Base-by-base conservation (phyloP, 2,113 vertebrate species). In the Martes martes region DNA sequence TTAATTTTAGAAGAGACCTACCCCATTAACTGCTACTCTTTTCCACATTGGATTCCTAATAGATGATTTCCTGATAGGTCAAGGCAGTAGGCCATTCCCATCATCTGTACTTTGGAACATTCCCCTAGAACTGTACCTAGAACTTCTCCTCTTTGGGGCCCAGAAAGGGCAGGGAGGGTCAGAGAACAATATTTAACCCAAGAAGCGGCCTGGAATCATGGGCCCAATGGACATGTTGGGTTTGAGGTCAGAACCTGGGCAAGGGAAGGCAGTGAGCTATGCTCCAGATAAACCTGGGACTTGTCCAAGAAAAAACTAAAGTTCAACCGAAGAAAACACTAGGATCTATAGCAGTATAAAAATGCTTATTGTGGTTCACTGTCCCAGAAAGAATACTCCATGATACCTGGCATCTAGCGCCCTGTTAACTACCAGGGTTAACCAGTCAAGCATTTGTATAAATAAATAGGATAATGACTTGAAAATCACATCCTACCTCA, bases 401-500 rank as follows among this genome's bases (percentile, higher is more conserved):
- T 95, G 50, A 94, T 28, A 24, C 28, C 10, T 52, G 33, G n/a
- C 2, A 11, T 50, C 8, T 33, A 59, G 47, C n/a, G 7, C 74
- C 52, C 73, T 83, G 28, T 45, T 86, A 82, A 50, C n/a, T n/a
- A 57, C 47, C 15, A 0, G 36, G 31, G 52, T 74, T 55, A 71
- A 65, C 0, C 11, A 71, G 28, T 28, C 39, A 76, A 79, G 28
- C 11, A 42, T 73, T 86, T 59, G 67, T 67, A 18, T 91, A 93
- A 95, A 52, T 36, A 80, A 65, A 18, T 67, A 71, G 42, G n/a
- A 16, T 28, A 69, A 14, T 50, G 42, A 63, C 24, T 61, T 45
- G 47, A 52, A 85, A 85, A 52, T 24, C 50, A 89, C 10, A 15
- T 86, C 63, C 10, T 89, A 92, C 87, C 93, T 97, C 93, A 86